Evolutionary conservation across 2,113 vertebrate genomes (phyloP).

Genomic region (Martes martes): DNA sequence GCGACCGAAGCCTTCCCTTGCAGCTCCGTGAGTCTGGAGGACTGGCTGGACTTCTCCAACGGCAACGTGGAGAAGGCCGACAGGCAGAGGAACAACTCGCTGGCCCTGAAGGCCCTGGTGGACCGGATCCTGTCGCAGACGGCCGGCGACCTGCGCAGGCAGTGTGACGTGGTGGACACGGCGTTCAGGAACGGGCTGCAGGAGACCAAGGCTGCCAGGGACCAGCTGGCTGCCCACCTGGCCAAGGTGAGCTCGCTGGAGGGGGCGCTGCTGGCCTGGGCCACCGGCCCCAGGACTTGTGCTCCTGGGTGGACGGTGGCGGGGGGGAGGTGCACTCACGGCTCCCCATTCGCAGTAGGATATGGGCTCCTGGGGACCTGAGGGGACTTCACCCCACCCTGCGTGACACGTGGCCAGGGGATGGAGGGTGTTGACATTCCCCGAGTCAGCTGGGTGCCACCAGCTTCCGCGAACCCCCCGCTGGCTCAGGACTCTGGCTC

Average conservation of each 20-base stretch:
- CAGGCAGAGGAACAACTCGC: constrained; percentile 88
- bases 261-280: not conserved
- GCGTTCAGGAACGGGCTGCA: constrained; percentile 84
- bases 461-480: not conserved
- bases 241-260: constrained; percentile 79
- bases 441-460: not conserved
- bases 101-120: constrained; percentile 83
- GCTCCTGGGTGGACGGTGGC: no score
- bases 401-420: not conserved
- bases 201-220: constrained; percentile 87
- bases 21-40: constrained; percentile 84
- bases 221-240: constrained; percentile 88
- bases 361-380: not conserved
- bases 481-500: not conserved
- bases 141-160: constrained; percentile 81
- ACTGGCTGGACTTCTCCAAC: constrained; percentile 90
- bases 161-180: constrained; percentile 78
- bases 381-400: not conserved
- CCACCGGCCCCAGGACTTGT: accelerated
- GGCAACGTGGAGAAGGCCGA: constrained; percentile 88
- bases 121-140: constrained; percentile 89
- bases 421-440: not conserved
- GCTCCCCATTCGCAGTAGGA: not conserved
- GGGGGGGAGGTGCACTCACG: accelerated
- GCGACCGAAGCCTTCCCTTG: not conserved